phyloP scores from a whole-genome alignment of 2,113 vertebrate species.

The Acrocephalus arundinaceus region DNA sequence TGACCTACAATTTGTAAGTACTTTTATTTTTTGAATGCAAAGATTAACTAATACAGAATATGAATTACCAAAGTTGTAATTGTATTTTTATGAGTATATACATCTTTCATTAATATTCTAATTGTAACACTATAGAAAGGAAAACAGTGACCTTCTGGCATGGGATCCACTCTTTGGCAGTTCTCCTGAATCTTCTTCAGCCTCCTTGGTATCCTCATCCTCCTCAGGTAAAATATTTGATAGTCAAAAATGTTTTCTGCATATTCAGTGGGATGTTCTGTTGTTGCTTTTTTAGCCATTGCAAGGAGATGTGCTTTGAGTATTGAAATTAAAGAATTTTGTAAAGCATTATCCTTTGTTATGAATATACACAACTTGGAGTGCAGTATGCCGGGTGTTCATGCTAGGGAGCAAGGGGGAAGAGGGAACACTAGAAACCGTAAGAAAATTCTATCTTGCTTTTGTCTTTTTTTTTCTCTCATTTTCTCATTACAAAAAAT shows the following conservation, averaged over 20 bases:
- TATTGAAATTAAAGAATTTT: background rate
- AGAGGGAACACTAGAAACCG: background rate
- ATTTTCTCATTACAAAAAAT: background rate
- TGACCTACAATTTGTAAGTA: background rate
- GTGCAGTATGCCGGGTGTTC: background rate
- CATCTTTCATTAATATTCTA: background rate
- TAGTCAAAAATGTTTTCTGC: background rate
- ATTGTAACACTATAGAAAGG: slow-evolving; percentile 71
- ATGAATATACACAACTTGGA: background rate
- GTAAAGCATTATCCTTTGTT: background rate
- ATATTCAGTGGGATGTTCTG: background rate
- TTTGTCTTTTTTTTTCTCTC: background rate
- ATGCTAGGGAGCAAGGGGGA: background rate
- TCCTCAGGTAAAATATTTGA: slow-evolving; percentile 77
- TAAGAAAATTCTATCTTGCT: background rate
- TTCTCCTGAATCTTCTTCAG: slow-evolving; percentile 71
- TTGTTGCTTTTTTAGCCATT: background rate
- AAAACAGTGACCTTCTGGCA: slow-evolving; percentile 85
- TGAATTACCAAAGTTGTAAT: background rate
- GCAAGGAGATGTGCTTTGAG: background rate
- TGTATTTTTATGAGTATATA: background rate
- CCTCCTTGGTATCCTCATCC: slow-evolving; percentile 67
- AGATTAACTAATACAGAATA: background rate
- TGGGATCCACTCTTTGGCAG: slow-evolving; percentile 86
- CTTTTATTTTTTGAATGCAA: background rate